These are phyloP conservation scores for Diadegma fenestrale DNA, from an alignment of 2,888 invertebrate genomes.

Conservation along the genomic window DNA sequence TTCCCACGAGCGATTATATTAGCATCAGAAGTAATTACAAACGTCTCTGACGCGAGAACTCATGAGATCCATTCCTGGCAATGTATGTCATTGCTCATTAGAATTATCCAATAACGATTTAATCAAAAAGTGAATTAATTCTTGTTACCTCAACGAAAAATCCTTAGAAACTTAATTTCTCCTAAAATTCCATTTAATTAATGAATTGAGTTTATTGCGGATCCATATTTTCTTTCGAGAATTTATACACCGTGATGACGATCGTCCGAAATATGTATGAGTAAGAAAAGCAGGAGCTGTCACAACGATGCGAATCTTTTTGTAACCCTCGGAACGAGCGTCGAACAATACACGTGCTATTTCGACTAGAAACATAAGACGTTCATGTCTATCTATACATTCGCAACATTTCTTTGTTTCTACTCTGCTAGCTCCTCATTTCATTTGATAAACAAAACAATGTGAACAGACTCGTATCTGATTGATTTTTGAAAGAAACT, in stretches of 20 bases:
- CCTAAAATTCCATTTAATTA: too few species aligned
- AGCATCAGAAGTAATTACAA: too few species aligned
- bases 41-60: too few species aligned
- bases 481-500: constrained; percentile 12
- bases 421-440: background rate
- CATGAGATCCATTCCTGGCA: too few species aligned
- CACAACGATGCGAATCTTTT: constrained; percentile 26
- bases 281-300: background rate
- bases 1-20: too few species aligned
- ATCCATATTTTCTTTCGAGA: background rate
- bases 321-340: constrained; percentile 36
- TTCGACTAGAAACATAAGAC: constrained; percentile 31
- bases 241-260: too few species aligned
- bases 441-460: background rate
- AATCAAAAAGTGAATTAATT: too few species aligned
- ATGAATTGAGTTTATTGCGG: background rate
- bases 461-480: background rate
- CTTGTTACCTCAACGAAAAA: background rate
- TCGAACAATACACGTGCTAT: background rate
- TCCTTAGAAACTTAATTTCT: background rate
- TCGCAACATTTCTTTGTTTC: constrained; percentile 2
- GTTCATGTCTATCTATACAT: constrained; percentile 15
- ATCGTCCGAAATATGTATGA: constrained; percentile 35
- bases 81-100: too few species aligned
- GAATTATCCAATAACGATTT: too few species aligned